Conservation (phyloP, 2,797 vertebrate genomes). For the Macroramphosus scolopax region DNA sequence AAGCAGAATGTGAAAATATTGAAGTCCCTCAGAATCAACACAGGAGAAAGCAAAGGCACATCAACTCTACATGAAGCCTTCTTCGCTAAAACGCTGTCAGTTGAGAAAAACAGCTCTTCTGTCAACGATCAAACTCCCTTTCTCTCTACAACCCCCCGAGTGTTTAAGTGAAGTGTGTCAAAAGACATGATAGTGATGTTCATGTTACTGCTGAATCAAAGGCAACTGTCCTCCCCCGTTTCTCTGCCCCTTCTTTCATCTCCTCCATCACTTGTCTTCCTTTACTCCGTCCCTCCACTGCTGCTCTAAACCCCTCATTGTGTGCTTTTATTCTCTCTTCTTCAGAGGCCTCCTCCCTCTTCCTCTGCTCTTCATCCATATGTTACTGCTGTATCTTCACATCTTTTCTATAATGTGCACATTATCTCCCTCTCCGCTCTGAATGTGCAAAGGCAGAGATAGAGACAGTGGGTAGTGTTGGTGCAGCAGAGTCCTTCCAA, state of each 20-base stretch:
- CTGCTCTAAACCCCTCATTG: conserved; percentile 34
- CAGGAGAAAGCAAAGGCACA: background rate
- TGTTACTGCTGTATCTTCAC: conserved; percentile 20
- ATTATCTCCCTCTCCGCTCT: conserved; percentile 5
- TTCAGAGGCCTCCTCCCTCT: conserved; percentile 14
- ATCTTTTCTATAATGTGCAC: conserved; percentile 12
- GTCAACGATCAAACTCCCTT: background rate
- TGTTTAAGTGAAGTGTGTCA: conserved; percentile 29
- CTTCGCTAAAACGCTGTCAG: background rate
- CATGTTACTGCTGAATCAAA: conserved; percentile 24
- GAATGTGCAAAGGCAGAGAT: conserved; percentile 34
- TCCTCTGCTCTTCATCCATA: conserved; percentile 16
- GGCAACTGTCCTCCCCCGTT: conserved; percentile 57
- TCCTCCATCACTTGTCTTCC: conserved; percentile 46
- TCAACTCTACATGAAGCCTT: background rate
- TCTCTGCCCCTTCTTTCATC: conserved; percentile 36
- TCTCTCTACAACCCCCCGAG: background rate
- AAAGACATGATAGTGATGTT: conserved; percentile 38
- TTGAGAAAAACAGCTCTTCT: background rate
- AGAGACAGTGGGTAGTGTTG: conserved; percentile 52
- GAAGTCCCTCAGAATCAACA: background rate
- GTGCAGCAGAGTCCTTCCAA: conserved; percentile 46
- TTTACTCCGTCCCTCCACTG: conserved; percentile 34
- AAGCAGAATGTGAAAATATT: too few relatives aligned
- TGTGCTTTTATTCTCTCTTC: conserved; percentile 28